phyloP scores from a whole-genome alignment of 2,113 vertebrate species.

The Sapayoa aenigma region DNA sequence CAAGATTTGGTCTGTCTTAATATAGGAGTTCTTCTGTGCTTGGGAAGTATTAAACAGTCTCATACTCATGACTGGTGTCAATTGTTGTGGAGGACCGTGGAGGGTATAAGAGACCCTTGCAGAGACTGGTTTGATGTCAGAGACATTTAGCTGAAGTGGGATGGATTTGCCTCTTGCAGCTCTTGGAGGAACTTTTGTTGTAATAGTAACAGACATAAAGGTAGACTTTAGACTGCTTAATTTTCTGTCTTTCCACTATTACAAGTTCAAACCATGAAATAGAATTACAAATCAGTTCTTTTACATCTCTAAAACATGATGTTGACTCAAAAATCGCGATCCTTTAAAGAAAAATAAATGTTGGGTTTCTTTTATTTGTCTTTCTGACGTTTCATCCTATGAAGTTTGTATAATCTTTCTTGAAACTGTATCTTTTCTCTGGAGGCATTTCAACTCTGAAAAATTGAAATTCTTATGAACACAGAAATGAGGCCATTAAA shows the following conservation, averaged over 20 bases:
- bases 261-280: neutral
- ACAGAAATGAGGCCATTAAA: neutral
- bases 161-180: neutral
- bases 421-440: neutral
- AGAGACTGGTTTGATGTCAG: neutral
- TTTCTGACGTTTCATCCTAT: neutral
- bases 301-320: neutral
- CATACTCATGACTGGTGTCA: neutral
- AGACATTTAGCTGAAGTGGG: neutral
- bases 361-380: neutral
- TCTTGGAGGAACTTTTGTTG: neutral
- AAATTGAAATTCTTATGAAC: conserved; percentile 1
- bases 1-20: neutral
- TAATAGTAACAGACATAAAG: neutral
- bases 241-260: neutral
- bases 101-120: neutral
- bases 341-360: neutral
- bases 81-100: neutral
- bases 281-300: neutral
- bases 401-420: neutral
- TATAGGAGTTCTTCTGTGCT: neutral
- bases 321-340: conserved; percentile 1
- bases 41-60: neutral
- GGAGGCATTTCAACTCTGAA: neutral
- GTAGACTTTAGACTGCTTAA: neutral